Conservation (phyloP, 2,888 invertebrate genomes). For the Lepidochrysops patricia region DNA sequence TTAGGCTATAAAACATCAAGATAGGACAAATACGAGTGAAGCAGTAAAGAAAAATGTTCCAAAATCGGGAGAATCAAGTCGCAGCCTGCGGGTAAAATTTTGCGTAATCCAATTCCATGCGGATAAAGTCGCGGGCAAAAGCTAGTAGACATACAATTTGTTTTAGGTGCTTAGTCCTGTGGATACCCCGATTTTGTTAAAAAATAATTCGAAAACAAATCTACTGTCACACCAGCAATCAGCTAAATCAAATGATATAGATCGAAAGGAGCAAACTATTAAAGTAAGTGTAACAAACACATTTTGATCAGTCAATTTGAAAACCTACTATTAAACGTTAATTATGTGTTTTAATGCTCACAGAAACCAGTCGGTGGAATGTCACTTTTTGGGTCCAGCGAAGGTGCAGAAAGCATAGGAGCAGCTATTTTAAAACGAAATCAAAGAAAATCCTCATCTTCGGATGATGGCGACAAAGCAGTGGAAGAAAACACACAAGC, state of each 20-base stretch:
- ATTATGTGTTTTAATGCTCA: conserved; percentile 11
- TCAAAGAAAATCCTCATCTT: conserved; percentile 41
- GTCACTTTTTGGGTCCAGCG: conserved; percentile 68
- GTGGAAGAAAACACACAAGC: conserved; percentile 20
- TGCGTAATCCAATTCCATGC: too few relatives aligned
- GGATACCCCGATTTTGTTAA: not conserved
- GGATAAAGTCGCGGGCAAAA: too few relatives aligned
- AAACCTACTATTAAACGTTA: not conserved
- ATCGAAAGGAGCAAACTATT: not conserved
- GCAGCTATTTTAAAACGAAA: conserved; percentile 56
- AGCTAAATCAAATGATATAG: not conserved
- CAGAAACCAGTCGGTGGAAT: conserved; percentile 78
- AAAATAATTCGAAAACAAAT: not conserved
- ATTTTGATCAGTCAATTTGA: not conserved
- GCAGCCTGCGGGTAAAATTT: too few relatives aligned
- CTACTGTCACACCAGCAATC: not conserved
- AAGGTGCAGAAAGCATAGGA: conserved; percentile 53
- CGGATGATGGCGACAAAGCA: conserved; percentile 39
- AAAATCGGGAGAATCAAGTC: too few relatives aligned
- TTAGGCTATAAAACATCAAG: too few relatives aligned
- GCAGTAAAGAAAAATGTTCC: too few relatives aligned
- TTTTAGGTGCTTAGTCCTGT: not conserved
- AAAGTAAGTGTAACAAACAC: not conserved
- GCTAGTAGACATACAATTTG: not conserved
- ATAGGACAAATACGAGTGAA: too few relatives aligned